Evolutionary conservation across 2,113 vertebrate genomes (phyloP), one percentile per base, ranked within the genome.

Genomic region (Trematocara macrostoma): DNA sequence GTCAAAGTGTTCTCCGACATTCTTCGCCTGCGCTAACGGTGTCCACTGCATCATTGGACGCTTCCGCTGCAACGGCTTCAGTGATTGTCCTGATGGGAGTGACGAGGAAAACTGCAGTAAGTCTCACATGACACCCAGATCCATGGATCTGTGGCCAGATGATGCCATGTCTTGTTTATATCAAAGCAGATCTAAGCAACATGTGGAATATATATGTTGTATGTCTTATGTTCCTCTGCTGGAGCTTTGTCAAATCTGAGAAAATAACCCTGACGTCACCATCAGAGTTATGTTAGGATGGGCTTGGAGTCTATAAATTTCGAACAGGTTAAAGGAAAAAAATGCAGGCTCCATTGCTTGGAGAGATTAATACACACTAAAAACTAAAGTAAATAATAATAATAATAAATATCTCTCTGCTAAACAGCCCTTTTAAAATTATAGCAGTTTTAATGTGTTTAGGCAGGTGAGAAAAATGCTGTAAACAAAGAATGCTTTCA

Each of bases 71-170:
- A 99, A 99, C 0, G 99, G 98, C 59, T 99, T 99, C 4, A 97
- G 97, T 34, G 98, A 99, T 91, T 99, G 99, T 92, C 99, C 99
- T 0, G 99, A 99, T 0, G 97, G 98, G 88, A 99, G 99, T 0
- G 99, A 99, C 8, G 99, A 99, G 84, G 97, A 99, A 69, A 99
- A 99, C 95, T 99, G 99, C 96, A 99, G 99, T 99, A 94, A 98
- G 98, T 99, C 59, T 49, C 4, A 3, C 42, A 56, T 7, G 6
- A 49, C 55, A 57, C 26, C 64, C 40, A 10, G 7, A 40, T 82
- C 18, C 67, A 49, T 11, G 23, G 0, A 26, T 82, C 38, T 26
- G 47, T 31, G 42, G 15, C 42, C 3, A 18, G 69, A 49, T 49
- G 35, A 26, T 18, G 42, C 31, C 49, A 57, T 11, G 31, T 57